phyloP scores from a whole-genome alignment of 2,888 invertebrate species.

The Eubasilissa splendida region DNA sequence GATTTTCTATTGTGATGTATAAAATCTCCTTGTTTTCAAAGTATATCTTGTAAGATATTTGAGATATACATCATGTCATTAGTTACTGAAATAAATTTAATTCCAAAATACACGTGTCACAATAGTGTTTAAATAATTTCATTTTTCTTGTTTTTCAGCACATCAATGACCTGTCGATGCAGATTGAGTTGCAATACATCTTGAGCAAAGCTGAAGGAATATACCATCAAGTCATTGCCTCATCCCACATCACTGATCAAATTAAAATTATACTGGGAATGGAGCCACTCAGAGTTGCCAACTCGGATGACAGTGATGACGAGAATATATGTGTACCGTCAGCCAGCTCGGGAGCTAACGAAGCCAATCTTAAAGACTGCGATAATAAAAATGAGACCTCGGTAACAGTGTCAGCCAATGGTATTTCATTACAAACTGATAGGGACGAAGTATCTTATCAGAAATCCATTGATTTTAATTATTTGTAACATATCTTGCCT shows the following conservation, averaged over 20 bases:
- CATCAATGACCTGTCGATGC: conserved; percentile 93
- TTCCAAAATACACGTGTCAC: no score
- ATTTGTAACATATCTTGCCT: conserved; percentile 63
- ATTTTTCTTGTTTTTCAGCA: conserved; percentile 76
- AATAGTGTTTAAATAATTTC: background rate
- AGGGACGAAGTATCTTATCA: conserved; percentile 75
- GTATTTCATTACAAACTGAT: conserved; percentile 64
- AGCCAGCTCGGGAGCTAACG: conserved; percentile 5
- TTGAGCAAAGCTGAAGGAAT: conserved; percentile 93
- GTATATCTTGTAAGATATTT: no score
- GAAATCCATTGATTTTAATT: conserved; percentile 73
- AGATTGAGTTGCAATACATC: conserved; percentile 86
- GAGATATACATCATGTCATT: no score
- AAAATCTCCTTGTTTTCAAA: no score
- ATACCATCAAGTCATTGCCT: conserved; percentile 86
- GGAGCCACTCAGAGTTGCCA: conserved; percentile 61
- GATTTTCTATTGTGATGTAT: background rate
- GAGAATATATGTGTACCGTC: conserved; percentile 11
- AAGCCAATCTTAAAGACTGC: conserved; percentile 55
- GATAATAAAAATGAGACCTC: conserved; percentile 60
- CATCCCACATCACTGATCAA: conserved; percentile 80
- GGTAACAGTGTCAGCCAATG: conserved; percentile 51
- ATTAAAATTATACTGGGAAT: conserved; percentile 83
- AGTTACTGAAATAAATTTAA: no score
- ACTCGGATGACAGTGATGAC: conserved; percentile 29